Conservation (phyloP, 2,797 vertebrate genomes). For the Erithacus rubecula region DNA sequence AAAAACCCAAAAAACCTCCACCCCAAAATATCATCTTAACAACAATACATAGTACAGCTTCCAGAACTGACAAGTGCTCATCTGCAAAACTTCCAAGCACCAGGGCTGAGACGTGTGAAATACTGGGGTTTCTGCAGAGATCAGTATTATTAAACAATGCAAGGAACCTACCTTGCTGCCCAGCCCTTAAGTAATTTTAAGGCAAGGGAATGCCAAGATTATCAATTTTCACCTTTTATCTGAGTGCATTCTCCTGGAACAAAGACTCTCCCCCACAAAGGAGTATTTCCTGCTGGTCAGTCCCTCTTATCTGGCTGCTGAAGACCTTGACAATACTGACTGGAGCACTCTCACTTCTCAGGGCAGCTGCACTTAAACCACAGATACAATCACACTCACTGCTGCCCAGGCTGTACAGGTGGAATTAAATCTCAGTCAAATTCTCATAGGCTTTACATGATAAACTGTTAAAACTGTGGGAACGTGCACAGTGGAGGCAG, state of each 20-base stretch:
- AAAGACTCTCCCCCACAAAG: background rate
- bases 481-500: background rate
- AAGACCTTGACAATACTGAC: background rate
- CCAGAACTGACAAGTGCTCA: background rate
- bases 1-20: background rate
- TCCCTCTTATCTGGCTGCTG: background rate
- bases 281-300: background rate
- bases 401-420: background rate
- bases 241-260: background rate
- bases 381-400: background rate
- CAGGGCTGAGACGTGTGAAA: background rate
- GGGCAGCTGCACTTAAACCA: background rate
- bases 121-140: background rate
- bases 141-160: background rate
- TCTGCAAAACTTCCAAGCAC: background rate
- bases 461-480: constrained; percentile 10
- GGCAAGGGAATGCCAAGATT: background rate
- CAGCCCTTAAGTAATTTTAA: background rate
- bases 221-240: background rate
- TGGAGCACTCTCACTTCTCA: background rate
- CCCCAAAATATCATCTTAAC: constrained; percentile 1
- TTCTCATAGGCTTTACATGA: background rate
- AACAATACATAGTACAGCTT: background rate
- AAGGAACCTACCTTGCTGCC: background rate
- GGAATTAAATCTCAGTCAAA: background rate